phyloP scores from a whole-genome alignment of 2,888 invertebrate genomes.

The Andricus quercusramuli region DNA sequence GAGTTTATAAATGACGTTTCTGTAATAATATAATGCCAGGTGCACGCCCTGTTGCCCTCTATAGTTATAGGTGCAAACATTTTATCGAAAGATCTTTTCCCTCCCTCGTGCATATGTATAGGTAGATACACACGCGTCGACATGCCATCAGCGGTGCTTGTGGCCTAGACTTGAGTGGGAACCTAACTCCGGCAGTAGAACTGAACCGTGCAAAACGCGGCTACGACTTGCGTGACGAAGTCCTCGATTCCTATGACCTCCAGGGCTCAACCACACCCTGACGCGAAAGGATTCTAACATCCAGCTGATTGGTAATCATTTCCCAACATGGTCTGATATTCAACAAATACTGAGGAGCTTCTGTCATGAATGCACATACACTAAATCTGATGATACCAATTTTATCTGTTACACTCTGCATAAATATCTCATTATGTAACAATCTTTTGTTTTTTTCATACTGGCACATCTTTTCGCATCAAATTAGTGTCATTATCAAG shows the following conservation, averaged over 20 bases:
- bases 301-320: background rate
- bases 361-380: background rate
- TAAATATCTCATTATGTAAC: no score
- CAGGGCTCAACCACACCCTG: constrained; percentile 20
- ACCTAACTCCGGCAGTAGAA: constrained; percentile 49
- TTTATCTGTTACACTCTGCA: no score
- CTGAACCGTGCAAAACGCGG: constrained; percentile 50
- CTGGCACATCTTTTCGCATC: no score
- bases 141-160: background rate
- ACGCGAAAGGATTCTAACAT: background rate
- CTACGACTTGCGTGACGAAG: constrained; percentile 58
- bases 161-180: constrained; percentile 39
- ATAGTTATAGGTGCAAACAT: background rate
- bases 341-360: background rate
- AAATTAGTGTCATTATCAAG: no score
- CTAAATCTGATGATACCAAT: background rate
- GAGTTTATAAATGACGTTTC: background rate
- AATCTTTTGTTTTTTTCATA: no score
- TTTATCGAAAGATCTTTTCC: background rate
- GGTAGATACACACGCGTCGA: background rate
- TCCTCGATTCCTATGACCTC: constrained; percentile 65
- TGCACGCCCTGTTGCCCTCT: background rate
- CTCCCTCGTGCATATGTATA: background rate
- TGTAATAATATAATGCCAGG: background rate
- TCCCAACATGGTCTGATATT: no score